Evolutionary conservation across 2,113 vertebrate genomes (phyloP).

Genomic region (Orthochromis indermauri): DNA sequence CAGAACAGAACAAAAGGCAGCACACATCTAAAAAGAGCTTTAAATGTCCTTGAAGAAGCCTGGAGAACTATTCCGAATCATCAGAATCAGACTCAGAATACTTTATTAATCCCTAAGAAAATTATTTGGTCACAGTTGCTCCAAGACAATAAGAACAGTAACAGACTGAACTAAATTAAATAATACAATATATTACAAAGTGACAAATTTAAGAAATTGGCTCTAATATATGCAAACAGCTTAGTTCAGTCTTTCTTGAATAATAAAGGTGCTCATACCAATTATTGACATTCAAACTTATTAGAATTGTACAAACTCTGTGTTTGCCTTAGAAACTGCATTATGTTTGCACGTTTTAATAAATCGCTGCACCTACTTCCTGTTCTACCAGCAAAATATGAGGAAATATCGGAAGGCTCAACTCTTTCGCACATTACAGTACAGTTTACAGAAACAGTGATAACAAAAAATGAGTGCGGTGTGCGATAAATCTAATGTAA

Average conservation of each 20-base stretch:
- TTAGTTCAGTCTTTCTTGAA: not conserved
- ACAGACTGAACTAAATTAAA: not conserved
- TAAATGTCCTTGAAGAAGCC: not conserved
- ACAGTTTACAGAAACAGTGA: not conserved
- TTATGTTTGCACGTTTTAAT: not conserved
- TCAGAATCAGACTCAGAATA: not conserved
- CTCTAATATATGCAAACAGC: not conserved
- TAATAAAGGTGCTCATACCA: not conserved
- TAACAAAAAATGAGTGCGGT: not conserved
- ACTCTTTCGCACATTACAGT: not conserved
- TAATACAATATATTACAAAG: not conserved
- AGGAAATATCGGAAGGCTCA: not conserved
- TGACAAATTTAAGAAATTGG: not conserved
- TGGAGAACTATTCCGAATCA: not conserved
- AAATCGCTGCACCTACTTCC: rapidly evolving
- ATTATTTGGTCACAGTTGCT: not conserved
- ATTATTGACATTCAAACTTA: not conserved
- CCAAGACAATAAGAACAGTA: not conserved
- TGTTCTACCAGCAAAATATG: not conserved
- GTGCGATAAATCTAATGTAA: not conserved
- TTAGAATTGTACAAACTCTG: not conserved
- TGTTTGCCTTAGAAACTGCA: rapidly evolving
- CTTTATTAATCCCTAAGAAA: not conserved
- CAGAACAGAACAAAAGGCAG: not conserved
- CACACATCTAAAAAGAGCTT: not conserved